Evolutionary conservation across 2,888 invertebrate species (phyloP), one percentile per base, ranked within the genome.

Genomic region (Patella caerulea): DNA sequence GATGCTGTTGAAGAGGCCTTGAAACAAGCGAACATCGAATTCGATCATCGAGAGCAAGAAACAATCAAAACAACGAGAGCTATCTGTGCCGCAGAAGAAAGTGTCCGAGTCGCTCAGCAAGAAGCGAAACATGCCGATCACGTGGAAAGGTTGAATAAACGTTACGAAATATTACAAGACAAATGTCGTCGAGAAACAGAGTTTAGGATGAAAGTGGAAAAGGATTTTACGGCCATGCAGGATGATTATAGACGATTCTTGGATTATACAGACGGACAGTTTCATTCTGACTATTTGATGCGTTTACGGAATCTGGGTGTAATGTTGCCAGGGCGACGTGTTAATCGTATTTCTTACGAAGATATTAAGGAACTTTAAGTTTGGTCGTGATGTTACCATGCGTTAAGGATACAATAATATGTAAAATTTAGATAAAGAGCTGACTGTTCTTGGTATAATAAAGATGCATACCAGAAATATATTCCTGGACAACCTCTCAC

Each of bases 211-310:
- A 82, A 84, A 79, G 86, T 90, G 14, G 89, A 90, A 78, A 77
- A 82, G 71, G 90, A 90, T 34, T 76, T 80, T 14, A 82, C 91
- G 91, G 88, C 86, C 5, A 79, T 91, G 24, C 91, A 91, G 82
- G 86, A 86, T 19, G 91, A 91, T 81, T 91, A 91, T 82, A 85
- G 84, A 71, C 80, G 89, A 12, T 91, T 91, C 82, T 89, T 91
- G 89, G 89, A 91, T 80, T 88, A 91, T 82, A 91, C 91, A 2
- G 88, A 90, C 72, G 90, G 90, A 55, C 83, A 85, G 81, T 91
- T 88, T 74, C 90, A 91, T 85, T 91, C 91, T 0, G 91, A 91
- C 76, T 91, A 91, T 81, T 83, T 91, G 81, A 90, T 91, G 89
- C 83, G 85, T 52, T 82, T 91, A 19, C 85, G 90, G 0, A 70